These are phyloP conservation scores for Silurus meridionalis DNA, from an alignment of 2,113 vertebrate genomes.

Conservation along the genomic window DNA sequence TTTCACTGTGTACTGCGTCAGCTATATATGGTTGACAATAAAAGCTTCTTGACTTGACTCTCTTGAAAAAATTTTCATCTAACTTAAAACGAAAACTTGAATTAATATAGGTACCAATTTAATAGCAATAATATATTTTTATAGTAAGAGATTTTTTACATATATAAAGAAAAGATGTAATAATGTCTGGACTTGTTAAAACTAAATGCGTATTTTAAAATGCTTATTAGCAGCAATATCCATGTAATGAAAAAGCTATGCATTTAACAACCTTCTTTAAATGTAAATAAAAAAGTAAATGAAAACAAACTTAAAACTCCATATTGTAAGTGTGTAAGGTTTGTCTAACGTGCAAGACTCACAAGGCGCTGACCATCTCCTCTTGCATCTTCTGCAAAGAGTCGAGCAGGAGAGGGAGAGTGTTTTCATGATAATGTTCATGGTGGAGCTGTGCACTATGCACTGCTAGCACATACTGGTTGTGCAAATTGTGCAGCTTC, in stretches of 20 bases:
- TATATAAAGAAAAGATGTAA: too few relatives aligned
- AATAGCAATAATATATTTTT: too few relatives aligned
- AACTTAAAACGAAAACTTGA: too few relatives aligned
- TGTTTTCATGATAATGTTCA: conserved; percentile 83
- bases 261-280: background rate
- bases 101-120: too few relatives aligned
- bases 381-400: conserved; percentile 96
- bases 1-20: too few relatives aligned
- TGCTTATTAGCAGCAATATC: background rate
- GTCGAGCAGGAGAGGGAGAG: conserved; percentile 87
- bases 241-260: background rate
- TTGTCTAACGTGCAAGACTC: conserved; percentile 57
- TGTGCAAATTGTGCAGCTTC: conserved; percentile 93
- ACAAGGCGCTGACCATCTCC: conserved; percentile 93
- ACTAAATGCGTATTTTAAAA: too few relatives aligned
- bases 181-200: too few relatives aligned
- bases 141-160: too few relatives aligned
- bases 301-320: background rate
- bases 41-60: too few relatives aligned
- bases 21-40: too few relatives aligned
- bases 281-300: background rate
- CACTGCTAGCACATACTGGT: conserved; percentile 92
- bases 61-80: too few relatives aligned
- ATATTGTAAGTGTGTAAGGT: background rate
- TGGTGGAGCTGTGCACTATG: conserved; percentile 91